These are phyloP conservation scores for Drosophila testacea DNA, from an alignment of 2,888 invertebrate species.

Conservation along the genomic window DNA sequence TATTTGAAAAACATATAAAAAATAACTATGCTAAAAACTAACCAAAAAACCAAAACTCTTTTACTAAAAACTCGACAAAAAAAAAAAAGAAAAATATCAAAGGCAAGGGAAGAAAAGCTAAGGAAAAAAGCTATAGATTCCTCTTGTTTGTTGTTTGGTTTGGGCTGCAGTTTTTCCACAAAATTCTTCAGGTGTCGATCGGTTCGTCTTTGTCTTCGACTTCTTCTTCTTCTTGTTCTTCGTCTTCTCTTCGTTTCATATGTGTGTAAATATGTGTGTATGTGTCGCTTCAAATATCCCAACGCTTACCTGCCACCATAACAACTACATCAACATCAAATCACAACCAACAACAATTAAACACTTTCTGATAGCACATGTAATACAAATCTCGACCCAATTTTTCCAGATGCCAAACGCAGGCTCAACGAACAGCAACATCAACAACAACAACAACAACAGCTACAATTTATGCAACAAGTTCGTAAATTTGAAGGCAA, in stretches of 20 bases:
- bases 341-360: slow-evolving; percentile 30
- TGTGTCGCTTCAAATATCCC: slow-evolving; percentile 50
- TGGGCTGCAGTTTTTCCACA: slow-evolving; percentile 39
- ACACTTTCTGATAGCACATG: slow-evolving; percentile 15
- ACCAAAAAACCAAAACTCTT: slow-evolving; percentile 72
- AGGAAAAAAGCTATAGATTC: slow-evolving; percentile 6
- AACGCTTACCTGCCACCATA: slow-evolving; percentile 49
- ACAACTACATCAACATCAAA: slow-evolving; percentile 43
- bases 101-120: neutral
- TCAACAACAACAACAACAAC: slow-evolving; percentile 65
- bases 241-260: slow-evolving; percentile 17
- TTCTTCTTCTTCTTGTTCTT: slow-evolving; percentile 7
- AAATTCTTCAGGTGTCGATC: slow-evolving; percentile 17
- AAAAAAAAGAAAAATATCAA: neutral
- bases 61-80: slow-evolving; percentile 48
- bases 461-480: slow-evolving; percentile 82
- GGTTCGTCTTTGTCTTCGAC: slow-evolving; percentile 2
- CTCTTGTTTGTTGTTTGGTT: slow-evolving; percentile 42
- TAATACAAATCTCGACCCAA: slow-evolving; percentile 42
- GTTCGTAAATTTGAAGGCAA: slow-evolving; percentile 85
- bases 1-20: slow-evolving; percentile 29
- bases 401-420: slow-evolving; percentile 75
- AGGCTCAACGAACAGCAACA: slow-evolving; percentile 67
- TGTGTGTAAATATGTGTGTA: slow-evolving; percentile 48
- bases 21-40: slow-evolving; percentile 67